A percentile compares a stretch with the other conserved stretches of the same genome.
Conservation (phyloP, 1,140 invertebrate genomes). For the Panulirus ornatus region DNA sequence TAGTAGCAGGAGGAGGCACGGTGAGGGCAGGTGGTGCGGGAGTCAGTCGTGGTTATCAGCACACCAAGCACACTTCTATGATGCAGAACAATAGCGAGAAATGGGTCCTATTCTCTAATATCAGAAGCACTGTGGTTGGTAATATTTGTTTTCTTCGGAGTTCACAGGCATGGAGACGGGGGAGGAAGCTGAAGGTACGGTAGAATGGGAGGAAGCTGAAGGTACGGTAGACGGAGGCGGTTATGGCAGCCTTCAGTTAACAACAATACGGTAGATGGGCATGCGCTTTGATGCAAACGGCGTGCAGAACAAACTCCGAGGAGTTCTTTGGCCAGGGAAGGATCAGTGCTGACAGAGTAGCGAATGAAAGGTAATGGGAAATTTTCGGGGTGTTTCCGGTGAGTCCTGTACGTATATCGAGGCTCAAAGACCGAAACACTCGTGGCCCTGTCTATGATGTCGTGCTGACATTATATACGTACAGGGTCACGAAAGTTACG, state of each 20-base stretch:
- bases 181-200: slow-evolving; percentile 37
- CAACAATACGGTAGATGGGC: slow-evolving; percentile 18
- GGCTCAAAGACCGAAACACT: background rate
- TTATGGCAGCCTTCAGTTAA: slow-evolving; percentile 6
- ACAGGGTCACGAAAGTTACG: too few relatives aligned
- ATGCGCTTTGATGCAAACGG: background rate
- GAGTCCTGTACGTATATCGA: slow-evolving; percentile 2
- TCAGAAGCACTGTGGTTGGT: slow-evolving; percentile 4
- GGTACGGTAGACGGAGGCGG: background rate
- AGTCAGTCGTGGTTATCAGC: background rate
- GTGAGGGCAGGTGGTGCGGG: background rate
- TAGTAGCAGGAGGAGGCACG: background rate
- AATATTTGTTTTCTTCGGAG: background rate
- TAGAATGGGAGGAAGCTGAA: too few relatives aligned
- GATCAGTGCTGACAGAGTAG: background rate
- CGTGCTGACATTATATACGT: too few relatives aligned
- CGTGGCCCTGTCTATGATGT: background rate
- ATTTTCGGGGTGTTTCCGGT: background rate
- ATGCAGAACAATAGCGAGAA: slow-evolving; percentile 22
- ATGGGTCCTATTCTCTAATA: slow-evolving; percentile 29
- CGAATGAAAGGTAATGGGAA: background rate
- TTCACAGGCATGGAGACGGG: slow-evolving; percentile 22
- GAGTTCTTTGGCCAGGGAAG: slow-evolving; percentile 16
- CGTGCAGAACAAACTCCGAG: slow-evolving; percentile 7
- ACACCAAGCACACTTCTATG: slow-evolving; percentile 36